A percentile compares a stretch with the other conserved stretches of the same genome.
Evolutionary conservation across 2,797 vertebrate species (phyloP).

Genomic region (Sardinella longiceps): DNA sequence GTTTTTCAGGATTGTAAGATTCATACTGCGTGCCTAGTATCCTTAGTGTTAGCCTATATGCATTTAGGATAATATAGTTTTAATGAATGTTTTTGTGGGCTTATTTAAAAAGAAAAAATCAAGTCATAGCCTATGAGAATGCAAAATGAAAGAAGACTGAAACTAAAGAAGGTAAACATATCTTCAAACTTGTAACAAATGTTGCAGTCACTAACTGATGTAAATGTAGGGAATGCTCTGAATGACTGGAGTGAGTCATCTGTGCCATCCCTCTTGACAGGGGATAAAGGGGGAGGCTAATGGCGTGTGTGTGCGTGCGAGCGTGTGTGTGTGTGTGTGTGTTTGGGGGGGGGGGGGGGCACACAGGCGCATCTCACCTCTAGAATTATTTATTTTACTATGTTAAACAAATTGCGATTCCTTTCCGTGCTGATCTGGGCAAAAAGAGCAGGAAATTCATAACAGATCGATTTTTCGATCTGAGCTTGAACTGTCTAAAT

Average conservation of each 20-base stretch:
- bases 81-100: neutral
- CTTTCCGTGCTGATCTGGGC: conserved; percentile 91
- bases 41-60: conserved; percentile 38
- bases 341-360: neutral
- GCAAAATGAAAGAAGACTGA: neutral
- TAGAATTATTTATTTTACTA: conserved; percentile 77
- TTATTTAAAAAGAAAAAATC: neutral
- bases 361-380: conserved; percentile 33
- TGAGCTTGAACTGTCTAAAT: conserved; percentile 93
- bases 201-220: neutral
- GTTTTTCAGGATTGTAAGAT: conserved; percentile 36
- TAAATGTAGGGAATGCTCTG: neutral
- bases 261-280: neutral
- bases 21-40: conserved; percentile 17
- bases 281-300: neutral
- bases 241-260: neutral
- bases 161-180: neutral
- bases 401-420: conserved; percentile 85
- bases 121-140: neutral
- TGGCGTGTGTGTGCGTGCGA: neutral
- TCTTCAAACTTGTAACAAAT: neutral
- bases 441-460: conserved; percentile 93
- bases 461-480: conserved; percentile 96
- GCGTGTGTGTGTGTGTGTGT: neutral
- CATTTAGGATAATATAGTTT: neutral